phyloP scores from a whole-genome alignment of 2,113 vertebrate genomes.

The Notarius quadriscutis region DNA sequence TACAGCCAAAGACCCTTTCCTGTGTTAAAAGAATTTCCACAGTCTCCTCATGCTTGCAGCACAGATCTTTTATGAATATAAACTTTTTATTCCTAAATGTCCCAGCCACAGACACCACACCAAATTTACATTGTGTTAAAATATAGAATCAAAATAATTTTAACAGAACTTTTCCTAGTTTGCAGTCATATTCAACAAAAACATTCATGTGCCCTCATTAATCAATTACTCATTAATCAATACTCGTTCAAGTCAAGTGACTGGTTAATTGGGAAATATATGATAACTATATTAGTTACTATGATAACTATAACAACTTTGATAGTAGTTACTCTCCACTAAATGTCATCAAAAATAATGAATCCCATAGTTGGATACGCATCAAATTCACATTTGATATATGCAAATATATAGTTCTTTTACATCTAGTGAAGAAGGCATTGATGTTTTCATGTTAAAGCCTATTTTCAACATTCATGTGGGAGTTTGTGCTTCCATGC shows the following conservation, averaged over 20 bases:
- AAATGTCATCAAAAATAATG: not conserved
- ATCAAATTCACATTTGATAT: not conserved
- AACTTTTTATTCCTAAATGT: not conserved
- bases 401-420: not conserved
- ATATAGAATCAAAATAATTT: not conserved
- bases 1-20: not conserved
- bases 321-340: not conserved
- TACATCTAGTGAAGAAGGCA: not conserved
- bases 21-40: slow-evolving; percentile 18
- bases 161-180: not conserved
- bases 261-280: not conserved
- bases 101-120: not conserved
- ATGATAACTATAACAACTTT: not conserved
- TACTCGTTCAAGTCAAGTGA: not conserved
- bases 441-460: not conserved
- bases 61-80: not conserved
- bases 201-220: not conserved
- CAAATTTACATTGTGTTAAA: not conserved
- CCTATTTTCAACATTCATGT: not conserved
- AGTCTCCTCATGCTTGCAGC: not conserved
- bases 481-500: not conserved
- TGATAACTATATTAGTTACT: not conserved
- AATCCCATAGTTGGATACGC: not conserved
- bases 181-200: not conserved
- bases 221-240: too few species aligned